Evolutionary conservation across 2,797 vertebrate species (phyloP).

Genomic region (Potorous gilbertii): DNA sequence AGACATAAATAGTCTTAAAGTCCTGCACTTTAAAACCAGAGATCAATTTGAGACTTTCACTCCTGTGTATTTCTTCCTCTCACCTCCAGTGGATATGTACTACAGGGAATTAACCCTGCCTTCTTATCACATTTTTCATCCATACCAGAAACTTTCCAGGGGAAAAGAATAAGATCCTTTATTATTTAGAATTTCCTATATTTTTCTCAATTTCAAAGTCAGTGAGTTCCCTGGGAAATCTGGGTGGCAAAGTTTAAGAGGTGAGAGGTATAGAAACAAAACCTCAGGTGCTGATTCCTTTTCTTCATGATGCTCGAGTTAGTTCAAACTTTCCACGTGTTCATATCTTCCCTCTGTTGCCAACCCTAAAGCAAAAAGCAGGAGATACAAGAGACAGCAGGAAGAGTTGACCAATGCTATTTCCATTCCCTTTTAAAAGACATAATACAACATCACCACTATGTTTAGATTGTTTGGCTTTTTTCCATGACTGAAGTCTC

Average conservation of each 20-base stretch:
- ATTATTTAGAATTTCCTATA: not conserved
- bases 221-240: not conserved
- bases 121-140: not conserved
- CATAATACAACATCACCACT: not conserved
- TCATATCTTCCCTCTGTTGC: not conserved
- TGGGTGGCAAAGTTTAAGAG: constrained; percentile 20
- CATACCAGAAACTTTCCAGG: not conserved
- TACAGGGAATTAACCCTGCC: not conserved
- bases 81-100: not conserved
- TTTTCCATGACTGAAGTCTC: not conserved
- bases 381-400: not conserved
- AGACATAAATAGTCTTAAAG: not conserved
- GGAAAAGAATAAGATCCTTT: not conserved
- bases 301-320: not conserved
- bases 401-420: not conserved
- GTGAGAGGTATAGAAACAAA: not conserved
- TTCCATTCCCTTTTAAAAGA: not conserved
- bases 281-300: not conserved
- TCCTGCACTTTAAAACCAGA: not conserved
- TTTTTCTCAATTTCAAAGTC: constrained; percentile 15
- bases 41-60: not conserved
- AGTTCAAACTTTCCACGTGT: not conserved
- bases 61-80: not conserved
- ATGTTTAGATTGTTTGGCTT: not conserved
- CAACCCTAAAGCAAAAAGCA: not conserved